Base-by-base conservation (phyloP, 2,113 vertebrate species). In the Lagenorhynchus albirostris region DNA sequence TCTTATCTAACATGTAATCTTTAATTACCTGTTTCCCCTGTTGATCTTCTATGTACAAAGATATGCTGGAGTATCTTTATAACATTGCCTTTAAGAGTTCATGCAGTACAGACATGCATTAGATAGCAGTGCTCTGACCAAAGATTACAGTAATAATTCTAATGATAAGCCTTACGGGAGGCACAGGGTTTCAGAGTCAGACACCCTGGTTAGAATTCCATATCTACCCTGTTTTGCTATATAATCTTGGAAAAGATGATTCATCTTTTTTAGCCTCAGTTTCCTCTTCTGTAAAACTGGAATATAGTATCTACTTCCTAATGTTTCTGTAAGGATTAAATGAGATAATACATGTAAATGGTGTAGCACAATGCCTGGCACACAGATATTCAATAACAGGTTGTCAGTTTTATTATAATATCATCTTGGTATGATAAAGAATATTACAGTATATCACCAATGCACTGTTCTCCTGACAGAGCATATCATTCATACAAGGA, bases 331-430 rank as follows among this genome's bases (percentile, higher is more conserved):
- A 86, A 85, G 2, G 31, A 96, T 93, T 81, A 86, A 94, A 90
- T 85, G 77, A 90, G 36, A 67, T 41, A 90, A 79, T 55, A 9
- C 12, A 82, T 29, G 15, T 70, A 55, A 86, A 96, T 6, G 12
- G 20, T 36, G 71, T 83, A 92, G 63, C 20, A 90, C 21, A 95
- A 77, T 90, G 44, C 5, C 31, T 83, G 53, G 17, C n/a, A 96
- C 21, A 89, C 20, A 87, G 14, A 80, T 60, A 23, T 25, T 47
- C 44, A 94, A 68, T 83, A 83, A 79, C 26, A 60, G 13, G 8
- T 76, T 96, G 20, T 62, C 36, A 71, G 10, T 96, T 92, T 85
- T 93, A 87, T 76, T 67, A 83, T 29, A 96, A 36, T 29, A 97
- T 62, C 15, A 91, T 55, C 63, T 79, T 87, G 20, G 70, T 50